phyloP scores from a whole-genome alignment of 1,140 invertebrate species.

The Lepidurus apus region DNA sequence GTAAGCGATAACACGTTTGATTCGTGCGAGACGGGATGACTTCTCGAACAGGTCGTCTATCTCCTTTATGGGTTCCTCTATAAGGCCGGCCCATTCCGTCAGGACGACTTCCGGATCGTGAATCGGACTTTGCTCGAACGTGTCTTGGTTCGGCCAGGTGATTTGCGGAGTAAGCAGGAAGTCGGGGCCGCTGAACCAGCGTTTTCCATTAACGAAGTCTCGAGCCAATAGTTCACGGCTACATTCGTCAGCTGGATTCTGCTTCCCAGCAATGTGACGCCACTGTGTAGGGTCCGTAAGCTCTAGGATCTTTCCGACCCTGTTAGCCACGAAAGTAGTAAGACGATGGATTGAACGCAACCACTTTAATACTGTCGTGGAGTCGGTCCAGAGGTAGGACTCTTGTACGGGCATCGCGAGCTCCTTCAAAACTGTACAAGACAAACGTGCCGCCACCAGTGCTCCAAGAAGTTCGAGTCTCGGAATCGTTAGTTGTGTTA shows the following conservation, averaged over 20 bases:
- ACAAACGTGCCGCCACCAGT: too few species aligned
- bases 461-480: too few species aligned
- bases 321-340: background rate
- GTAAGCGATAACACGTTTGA: too few species aligned
- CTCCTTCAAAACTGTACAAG: background rate
- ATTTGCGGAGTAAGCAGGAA: background rate
- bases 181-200: background rate
- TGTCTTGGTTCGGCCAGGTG: background rate
- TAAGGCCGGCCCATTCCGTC: too few species aligned
- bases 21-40: too few species aligned
- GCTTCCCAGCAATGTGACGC: conserved; percentile 15
- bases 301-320: too few species aligned
- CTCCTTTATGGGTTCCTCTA: too few species aligned
- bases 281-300: conserved; percentile 4
- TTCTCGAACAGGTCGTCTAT: too few species aligned
- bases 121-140: background rate
- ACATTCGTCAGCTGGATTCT: conserved; percentile 27
- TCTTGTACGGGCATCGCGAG: background rate
- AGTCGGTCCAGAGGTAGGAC: conserved; percentile 39
- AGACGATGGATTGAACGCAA: conserved; percentile 34
- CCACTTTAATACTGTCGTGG: conserved; percentile 43
- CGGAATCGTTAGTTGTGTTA: background rate
- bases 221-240: background rate
- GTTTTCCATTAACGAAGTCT: background rate
- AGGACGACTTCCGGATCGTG: background rate